Base-by-base conservation (phyloP, 35 echinoderm and acorn worm genomes). In the Ptychodera flava region DNA sequence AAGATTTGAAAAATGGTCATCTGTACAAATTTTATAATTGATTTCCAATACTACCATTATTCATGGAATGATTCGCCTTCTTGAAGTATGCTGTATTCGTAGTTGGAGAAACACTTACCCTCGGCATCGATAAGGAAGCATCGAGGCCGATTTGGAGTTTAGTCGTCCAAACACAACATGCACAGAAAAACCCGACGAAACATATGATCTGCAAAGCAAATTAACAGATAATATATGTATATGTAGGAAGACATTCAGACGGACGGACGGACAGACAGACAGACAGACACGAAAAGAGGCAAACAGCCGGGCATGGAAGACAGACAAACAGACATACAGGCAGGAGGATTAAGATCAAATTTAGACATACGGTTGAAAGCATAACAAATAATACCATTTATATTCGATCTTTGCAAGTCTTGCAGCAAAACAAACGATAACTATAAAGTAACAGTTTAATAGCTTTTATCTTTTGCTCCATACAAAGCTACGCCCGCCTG, bases 61-160 rank as follows among this genome's bases (percentile, higher is more conserved):
- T 12, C 22, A 64, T 22, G 22, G 6, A 64, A 22, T 64, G 6
- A 64, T 12, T 12, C 45, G n/a, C n/a, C n/a, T n/a, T 64, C 45
- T 12, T 64, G 22, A 64, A 64, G 6, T 22, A 64, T 64, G 45
- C 6, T 64, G 45, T 12, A 64, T 64, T 12, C 45, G 22, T 22
- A 64, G 45, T 64, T 64, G n/a, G n/a, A n/a, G 22, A 86, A 80
- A 28, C 30, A 81, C 92, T 76, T 91, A 99, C 96, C 88, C 91
- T 88, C 35, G 96, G 96, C 85, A 99, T 93, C 0, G 96, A 83
- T 33, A 99, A 80, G 53, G 86, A 78, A 79, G 91, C 92, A 85
- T 99, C 89, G 31, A 99, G 75, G 33, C 93, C 96, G 52, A 99
- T 91, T 1, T 85, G 87, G 30, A 99, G 87, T 77, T 88, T 99